These are phyloP conservation scores for Sesia bembeciformis DNA, from an alignment of 2,888 invertebrate genomes.

Conservation along the genomic window DNA sequence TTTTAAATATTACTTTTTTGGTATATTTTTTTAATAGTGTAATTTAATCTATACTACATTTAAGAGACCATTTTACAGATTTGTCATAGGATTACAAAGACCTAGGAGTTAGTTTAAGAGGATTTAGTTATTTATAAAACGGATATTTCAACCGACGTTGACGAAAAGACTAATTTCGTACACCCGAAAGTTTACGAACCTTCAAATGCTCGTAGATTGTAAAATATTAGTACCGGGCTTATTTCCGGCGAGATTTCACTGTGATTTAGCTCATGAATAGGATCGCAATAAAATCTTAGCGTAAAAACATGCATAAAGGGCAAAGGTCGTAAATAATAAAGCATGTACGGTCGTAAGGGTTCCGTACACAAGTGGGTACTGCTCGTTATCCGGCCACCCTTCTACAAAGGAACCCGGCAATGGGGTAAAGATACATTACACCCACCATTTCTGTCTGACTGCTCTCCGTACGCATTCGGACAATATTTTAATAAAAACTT, in stretches of 20 bases:
- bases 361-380: conserved; percentile 49
- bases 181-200: too few species aligned
- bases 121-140: too few species aligned
- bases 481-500: conserved; percentile 22
- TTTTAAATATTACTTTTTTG: too few species aligned
- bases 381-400: conserved; percentile 61
- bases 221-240: background rate
- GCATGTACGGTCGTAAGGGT: conserved; percentile 50
- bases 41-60: too few species aligned
- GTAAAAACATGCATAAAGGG: conserved; percentile 68
- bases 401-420: conserved; percentile 53
- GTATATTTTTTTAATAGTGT: too few species aligned
- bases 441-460: conserved; percentile 51
- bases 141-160: too few species aligned
- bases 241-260: conserved; percentile 35
- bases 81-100: too few species aligned
- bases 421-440: conserved; percentile 65
- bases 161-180: too few species aligned
- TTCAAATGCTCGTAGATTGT: background rate
- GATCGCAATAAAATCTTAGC: conserved; percentile 69
- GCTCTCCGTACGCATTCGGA: conserved; percentile 32
- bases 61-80: too few species aligned
- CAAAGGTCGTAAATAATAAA: conserved; percentile 70
- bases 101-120: too few species aligned
- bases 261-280: conserved; percentile 61